A percentile compares a stretch with the other conserved stretches of the same genome.
phyloP scores from a whole-genome alignment of 1,140 invertebrate genomes.

The Aphelinus atriplicis region DNA sequence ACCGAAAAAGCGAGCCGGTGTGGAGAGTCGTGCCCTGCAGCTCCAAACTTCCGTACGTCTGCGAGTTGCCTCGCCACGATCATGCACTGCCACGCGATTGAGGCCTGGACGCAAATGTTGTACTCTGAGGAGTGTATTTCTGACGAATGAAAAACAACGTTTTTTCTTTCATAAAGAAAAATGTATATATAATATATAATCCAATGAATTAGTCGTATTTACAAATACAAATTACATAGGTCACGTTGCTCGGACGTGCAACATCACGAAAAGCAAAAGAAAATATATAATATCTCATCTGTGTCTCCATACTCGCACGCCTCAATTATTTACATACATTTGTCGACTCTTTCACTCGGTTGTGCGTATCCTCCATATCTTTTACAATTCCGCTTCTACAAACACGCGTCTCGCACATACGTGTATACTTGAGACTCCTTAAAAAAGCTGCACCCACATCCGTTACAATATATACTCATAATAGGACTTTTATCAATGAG shows the following conservation, averaged over 20 bases:
- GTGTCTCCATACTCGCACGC: slow-evolving; percentile 40
- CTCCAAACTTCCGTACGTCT: slow-evolving; percentile 66
- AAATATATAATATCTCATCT: slow-evolving; percentile 51
- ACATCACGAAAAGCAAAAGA: slow-evolving; percentile 47
- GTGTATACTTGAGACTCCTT: too few relatives aligned
- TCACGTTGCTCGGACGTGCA: slow-evolving; percentile 41
- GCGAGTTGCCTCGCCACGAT: slow-evolving; percentile 65
- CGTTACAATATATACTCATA: slow-evolving; percentile 31
- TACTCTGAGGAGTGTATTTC: too few relatives aligned
- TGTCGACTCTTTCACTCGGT: too few relatives aligned
- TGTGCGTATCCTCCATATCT: too few relatives aligned
- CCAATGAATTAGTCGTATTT: slow-evolving; percentile 47
- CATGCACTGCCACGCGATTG: too few relatives aligned
- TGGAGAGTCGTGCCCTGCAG: slow-evolving; percentile 70
- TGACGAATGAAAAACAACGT: too few relatives aligned
- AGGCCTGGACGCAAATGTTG: too few relatives aligned
- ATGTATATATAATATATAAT: slow-evolving; percentile 31
- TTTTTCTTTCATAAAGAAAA: slow-evolving; percentile 25
- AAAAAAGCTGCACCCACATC: slow-evolving; percentile 39
- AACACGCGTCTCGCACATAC: too few relatives aligned
- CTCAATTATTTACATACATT: slow-evolving; percentile 47
- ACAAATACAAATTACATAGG: slow-evolving; percentile 51
- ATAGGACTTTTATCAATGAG: slow-evolving; percentile 38
- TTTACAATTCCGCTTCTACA: too few relatives aligned
- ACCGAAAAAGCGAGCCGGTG: slow-evolving; percentile 50